Percentiles rank a stretch among this genome's conserved stretches.
Conservation (phyloP, 2,113 vertebrate genomes). For the Smithornis capensis region DNA sequence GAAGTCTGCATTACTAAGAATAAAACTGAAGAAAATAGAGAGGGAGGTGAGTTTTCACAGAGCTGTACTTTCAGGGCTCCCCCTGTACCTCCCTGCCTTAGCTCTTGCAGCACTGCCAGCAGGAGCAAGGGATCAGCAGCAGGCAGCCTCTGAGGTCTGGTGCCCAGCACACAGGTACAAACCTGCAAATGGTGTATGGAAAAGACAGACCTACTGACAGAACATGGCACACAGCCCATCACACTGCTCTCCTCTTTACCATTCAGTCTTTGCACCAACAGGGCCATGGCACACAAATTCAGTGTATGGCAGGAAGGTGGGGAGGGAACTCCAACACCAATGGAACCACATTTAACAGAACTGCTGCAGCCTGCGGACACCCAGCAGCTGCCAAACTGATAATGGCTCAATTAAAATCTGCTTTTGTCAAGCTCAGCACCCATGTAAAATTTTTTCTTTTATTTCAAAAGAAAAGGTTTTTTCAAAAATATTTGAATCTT, state of each 20-base stretch:
- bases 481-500: neutral
- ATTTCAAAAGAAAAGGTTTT: neutral
- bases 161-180: neutral
- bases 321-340: neutral
- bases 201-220: neutral
- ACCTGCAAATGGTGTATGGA: neutral
- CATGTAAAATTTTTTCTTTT: neutral
- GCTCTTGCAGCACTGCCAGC: no score
- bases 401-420: neutral
- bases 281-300: neutral
- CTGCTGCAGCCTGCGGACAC: neutral
- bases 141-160: neutral
- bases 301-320: neutral
- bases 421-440: neutral
- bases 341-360: neutral
- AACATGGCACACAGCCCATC: neutral
- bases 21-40: neutral
- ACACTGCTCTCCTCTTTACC: neutral
- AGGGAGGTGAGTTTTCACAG: neutral
- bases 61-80: neutral
- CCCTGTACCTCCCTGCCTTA: rapidly evolving
- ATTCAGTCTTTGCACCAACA: neutral
- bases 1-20: neutral
- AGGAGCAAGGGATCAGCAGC: neutral
- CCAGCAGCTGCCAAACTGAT: neutral